phyloP scores from a whole-genome alignment of 2,113 vertebrate species.

The Catharus minimus region DNA sequence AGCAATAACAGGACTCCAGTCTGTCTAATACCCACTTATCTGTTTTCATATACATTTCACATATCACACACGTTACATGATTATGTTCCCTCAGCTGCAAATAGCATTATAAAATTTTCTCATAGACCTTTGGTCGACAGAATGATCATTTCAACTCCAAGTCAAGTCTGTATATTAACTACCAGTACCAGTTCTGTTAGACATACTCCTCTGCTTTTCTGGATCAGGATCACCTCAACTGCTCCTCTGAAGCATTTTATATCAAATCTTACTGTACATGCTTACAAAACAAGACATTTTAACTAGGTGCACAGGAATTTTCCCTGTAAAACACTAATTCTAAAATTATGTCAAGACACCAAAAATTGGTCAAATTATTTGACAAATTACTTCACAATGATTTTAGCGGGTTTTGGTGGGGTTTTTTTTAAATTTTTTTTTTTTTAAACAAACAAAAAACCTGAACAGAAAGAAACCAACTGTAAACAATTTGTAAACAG shows the following conservation, averaged over 20 bases:
- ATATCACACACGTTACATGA: too few species aligned
- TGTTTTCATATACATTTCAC: neutral
- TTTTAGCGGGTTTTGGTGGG: too few species aligned
- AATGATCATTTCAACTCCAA: neutral
- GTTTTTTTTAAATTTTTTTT: too few species aligned
- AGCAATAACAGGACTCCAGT: fast-evolving
- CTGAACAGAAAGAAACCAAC: neutral
- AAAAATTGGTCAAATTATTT: neutral
- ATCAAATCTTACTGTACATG: neutral
- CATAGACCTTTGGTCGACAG: neutral
- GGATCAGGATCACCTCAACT: neutral
- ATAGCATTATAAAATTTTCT: neutral
- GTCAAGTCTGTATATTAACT: neutral
- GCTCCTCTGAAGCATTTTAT: neutral
- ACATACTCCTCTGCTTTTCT: neutral
- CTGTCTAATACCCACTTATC: neutral
- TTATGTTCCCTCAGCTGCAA: neutral
- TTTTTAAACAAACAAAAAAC: neutral
- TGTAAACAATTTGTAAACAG: neutral
- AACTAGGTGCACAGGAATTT: neutral
- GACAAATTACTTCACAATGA: neutral
- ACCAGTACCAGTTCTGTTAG: neutral
- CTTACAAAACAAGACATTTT: neutral
- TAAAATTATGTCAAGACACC: neutral
- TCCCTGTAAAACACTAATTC: neutral